A percentile compares a stretch with the other conserved stretches of the same genome.
phyloP scores from a whole-genome alignment of 2,888 invertebrate genomes.

The Tetragnatha montana region DNA sequence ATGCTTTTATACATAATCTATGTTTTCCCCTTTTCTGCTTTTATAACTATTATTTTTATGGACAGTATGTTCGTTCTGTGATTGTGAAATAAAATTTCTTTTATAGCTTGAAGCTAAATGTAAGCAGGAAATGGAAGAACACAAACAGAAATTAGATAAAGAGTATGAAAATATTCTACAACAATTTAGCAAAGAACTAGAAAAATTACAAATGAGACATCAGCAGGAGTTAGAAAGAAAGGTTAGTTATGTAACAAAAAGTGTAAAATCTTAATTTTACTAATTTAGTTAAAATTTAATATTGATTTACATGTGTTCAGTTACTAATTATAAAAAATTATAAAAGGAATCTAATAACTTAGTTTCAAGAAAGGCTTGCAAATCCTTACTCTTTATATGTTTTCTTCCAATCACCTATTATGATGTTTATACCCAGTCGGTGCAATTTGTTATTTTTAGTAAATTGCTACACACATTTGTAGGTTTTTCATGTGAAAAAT shows the following conservation, averaged over 20 bases:
- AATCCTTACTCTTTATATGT: no score
- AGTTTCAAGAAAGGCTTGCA: no score
- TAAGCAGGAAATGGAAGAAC: slow-evolving; percentile 96
- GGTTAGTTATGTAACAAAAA: slow-evolving; percentile 73
- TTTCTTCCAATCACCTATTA: no score
- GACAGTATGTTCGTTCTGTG: not conserved
- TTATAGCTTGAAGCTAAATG: slow-evolving; percentile 92
- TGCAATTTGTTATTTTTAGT: no score
- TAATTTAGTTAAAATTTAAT: not conserved
- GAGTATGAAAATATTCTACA: slow-evolving; percentile 95
- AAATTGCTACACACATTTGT: no score
- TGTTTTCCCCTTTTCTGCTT: not conserved
- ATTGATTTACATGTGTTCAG: no score
- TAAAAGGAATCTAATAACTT: no score
- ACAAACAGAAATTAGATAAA: slow-evolving; percentile 94
- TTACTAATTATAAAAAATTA: no score
- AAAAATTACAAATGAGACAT: slow-evolving; percentile 86
- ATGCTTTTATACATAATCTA: no score
- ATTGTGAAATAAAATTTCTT: not conserved
- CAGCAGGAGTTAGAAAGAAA: slow-evolving; percentile 78
- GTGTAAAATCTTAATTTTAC: not conserved
- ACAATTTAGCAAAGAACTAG: slow-evolving; percentile 93
- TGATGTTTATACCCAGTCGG: no score
- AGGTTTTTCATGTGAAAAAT: no score
- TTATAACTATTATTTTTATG: not conserved